Evolutionary conservation across 2,113 vertebrate genomes (phyloP).

Genomic region (Colinus virginianus): DNA sequence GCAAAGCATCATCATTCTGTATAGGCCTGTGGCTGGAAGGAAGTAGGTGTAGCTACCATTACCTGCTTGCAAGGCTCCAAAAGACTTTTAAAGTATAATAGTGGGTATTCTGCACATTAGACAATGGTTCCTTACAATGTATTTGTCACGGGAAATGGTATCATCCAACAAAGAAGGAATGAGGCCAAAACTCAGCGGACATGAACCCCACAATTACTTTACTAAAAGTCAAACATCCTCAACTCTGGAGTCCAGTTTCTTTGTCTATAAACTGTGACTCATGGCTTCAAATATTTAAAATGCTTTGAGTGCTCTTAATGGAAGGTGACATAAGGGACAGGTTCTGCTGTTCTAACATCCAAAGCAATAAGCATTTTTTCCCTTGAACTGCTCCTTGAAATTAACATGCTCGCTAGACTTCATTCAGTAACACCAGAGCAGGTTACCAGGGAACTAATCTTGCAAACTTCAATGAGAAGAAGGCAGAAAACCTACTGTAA

Average conservation of each 20-base stretch:
- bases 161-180: neutral
- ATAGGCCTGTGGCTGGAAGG: neutral
- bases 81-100: neutral
- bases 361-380: neutral
- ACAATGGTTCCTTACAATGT: neutral
- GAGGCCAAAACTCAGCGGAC: neutral
- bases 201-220: neutral
- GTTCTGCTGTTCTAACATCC: neutral
- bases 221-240: neutral
- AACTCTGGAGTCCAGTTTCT: neutral
- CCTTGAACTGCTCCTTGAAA: neutral
- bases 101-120: neutral
- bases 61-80: neutral
- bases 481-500: neutral
- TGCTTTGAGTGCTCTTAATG: neutral
- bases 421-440: neutral
- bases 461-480: neutral
- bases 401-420: neutral
- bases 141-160: neutral
- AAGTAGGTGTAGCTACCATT: neutral
- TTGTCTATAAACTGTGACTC: neutral
- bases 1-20: rapidly evolving
- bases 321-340: neutral
- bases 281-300: neutral
- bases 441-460: neutral